Percentiles rank a stretch among this genome's conserved stretches.
Evolutionary conservation across 2,113 vertebrate species (phyloP).

Genomic region (Leucosticte australis): DNA sequence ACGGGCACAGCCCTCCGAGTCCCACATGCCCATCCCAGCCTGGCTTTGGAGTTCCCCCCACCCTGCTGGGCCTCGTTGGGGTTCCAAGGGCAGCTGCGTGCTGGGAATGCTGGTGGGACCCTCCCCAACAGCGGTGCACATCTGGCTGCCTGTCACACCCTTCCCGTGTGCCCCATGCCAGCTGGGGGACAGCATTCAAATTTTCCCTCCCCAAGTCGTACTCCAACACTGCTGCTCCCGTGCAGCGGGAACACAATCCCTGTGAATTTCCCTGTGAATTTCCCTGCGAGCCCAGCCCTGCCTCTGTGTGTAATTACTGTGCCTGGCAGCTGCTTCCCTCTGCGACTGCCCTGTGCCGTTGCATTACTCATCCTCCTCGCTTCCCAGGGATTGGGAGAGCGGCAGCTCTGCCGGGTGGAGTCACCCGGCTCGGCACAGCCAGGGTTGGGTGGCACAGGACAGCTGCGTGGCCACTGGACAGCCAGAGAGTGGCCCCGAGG

Average conservation of each 20-base stretch:
- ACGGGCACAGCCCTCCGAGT: accelerated
- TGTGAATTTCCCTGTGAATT: background rate
- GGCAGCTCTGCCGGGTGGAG: background rate
- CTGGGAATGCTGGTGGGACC: background rate
- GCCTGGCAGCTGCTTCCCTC: slow-evolving; percentile 23
- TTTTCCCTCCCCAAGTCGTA: background rate
- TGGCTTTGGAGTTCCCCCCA: background rate
- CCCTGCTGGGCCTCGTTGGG: accelerated
- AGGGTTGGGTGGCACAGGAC: background rate
- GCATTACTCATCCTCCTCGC: background rate
- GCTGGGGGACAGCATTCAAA: background rate
- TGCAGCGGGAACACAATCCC: background rate
- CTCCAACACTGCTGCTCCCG: background rate
- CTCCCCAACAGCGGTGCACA: background rate
- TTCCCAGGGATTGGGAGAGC: background rate
- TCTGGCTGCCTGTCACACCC: background rate
- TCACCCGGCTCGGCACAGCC: background rate
- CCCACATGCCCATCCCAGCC: accelerated
- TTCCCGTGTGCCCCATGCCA: accelerated
- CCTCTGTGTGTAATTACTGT: background rate
- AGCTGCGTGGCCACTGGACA: accelerated
- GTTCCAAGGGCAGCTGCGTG: background rate
- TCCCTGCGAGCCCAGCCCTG: background rate
- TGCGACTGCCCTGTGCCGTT: background rate
- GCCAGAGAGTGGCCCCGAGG: background rate